Percentiles rank a stretch among this genome's conserved stretches.
These are phyloP conservation scores for Sparus aurata DNA, from an alignment of 2,797 vertebrate species.

Conservation along the genomic window DNA sequence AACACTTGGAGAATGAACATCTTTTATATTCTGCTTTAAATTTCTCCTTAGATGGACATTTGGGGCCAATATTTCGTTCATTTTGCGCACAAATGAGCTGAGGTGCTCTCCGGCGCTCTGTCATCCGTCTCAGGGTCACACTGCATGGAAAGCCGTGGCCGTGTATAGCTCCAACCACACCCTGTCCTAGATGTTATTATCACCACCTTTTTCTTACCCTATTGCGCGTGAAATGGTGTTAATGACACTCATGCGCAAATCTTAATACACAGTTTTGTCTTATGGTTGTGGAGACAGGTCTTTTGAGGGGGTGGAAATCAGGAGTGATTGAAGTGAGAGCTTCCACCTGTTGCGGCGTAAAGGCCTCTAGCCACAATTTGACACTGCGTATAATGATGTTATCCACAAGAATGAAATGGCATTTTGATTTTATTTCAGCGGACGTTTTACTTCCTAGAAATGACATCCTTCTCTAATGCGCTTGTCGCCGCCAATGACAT, in stretches of 20 bases:
- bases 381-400: not conserved
- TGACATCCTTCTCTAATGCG: not conserved
- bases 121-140: not conserved
- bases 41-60: not conserved
- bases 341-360: not conserved
- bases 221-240: slow-evolving; percentile 5
- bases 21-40: not conserved
- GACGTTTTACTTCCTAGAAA: not conserved
- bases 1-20: not conserved
- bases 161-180: slow-evolving; percentile 23
- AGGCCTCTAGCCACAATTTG: too few species aligned
- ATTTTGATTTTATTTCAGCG: not conserved
- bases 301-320: too few species aligned
- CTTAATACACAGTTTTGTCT: not conserved
- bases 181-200: slow-evolving; percentile 37
- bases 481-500: not conserved
- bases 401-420: too few species aligned
- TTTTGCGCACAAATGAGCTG: slow-evolving; percentile 3
- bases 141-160: slow-evolving; percentile 29
- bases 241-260: not conserved
- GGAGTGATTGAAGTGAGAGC: not conserved
- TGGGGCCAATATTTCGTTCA: not conserved
- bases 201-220: slow-evolving; percentile 17
- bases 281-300: not conserved
- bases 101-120: not conserved